A percentile compares a stretch with the other conserved stretches of the same genome.
These are phyloP conservation scores for Euzophera pinguis DNA, from an alignment of 2,888 invertebrate genomes.

Conservation along the genomic window DNA sequence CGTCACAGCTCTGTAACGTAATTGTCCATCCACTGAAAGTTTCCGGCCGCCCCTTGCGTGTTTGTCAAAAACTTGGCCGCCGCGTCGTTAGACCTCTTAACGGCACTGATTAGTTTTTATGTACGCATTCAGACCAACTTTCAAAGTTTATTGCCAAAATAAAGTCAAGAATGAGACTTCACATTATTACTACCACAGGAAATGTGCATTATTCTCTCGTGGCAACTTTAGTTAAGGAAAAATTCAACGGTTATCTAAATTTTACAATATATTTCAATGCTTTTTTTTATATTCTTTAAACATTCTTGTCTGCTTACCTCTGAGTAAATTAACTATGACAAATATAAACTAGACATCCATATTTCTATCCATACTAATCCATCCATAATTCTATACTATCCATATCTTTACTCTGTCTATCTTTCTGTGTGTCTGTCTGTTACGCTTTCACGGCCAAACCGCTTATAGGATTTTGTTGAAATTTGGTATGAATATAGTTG, in stretches of 20 bases:
- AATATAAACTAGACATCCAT: no score
- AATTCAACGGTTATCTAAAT: not conserved
- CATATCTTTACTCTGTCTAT: no score
- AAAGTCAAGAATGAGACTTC: conserved; percentile 27
- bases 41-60: conserved; percentile 36
- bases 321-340: no score
- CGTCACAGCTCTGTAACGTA: conserved; percentile 50
- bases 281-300: no score
- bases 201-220: conserved; percentile 18
- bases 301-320: no score
- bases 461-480: no score
- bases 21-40: conserved; percentile 42
- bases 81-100: conserved; percentile 52
- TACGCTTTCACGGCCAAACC: no score
- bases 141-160: conserved; percentile 34
- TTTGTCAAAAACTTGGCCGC: conserved; percentile 55
- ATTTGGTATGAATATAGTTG: no score
- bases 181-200: conserved; percentile 19
- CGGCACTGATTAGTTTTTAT: conserved; percentile 62
- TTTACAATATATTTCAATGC: not conserved
- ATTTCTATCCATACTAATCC: no score
- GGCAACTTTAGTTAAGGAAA: not conserved
- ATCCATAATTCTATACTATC: no score
- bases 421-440: no score
- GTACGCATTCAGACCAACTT: conserved; percentile 39